Base-by-base conservation (phyloP, 2,113 vertebrate genomes). In the Microtus pennsylvanicus region DNA sequence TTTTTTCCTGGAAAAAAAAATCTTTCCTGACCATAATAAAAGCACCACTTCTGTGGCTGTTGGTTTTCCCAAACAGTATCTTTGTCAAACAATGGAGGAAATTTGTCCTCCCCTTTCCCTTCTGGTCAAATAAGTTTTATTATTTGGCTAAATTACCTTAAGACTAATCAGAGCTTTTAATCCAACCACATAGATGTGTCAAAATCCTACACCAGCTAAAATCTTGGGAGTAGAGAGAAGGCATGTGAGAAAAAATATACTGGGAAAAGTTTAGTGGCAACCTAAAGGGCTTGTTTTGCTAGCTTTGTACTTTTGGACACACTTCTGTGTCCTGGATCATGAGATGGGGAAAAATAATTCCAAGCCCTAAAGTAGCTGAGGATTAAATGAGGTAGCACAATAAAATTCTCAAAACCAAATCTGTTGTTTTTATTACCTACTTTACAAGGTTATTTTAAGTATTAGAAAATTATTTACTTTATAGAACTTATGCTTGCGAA, bases 401-500 rank as follows among this genome's bases (percentile, higher is more conserved):
- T 22, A 87, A 93, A 93, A 80, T 38, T 33, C n/a, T 87, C 67
- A 55, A 19, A 75, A 47, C 26, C 30, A 91, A 77, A 38, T 45
- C 13, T 85, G 28, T 88, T 88, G 50, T 80, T 94, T 91, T 82
- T 83, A 69, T 80, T 80, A 91, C 14, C 13, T 69, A 75, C n/a
- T 90, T 58, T 82, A 38, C 47, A 96, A 92, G 47, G n/a, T 89
- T 95, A 94, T 87, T 90, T 61, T 87, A 88, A 94, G 87, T 63
- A 94, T 30, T 88, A 89, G 28, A 87, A 91, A 95, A 42, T 89
- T 63, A 87, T 50, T 22, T 24, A 90, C 33, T 78, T 92, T 65
- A 47, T n/a, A 95, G 4, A 83, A 92, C 16, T 69, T 47, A 75
- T 13, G 14, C 22, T 38, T 93, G 14, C n/a, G 1, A 90, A 92